Percentiles rank a stretch among this genome's conserved stretches.
These are phyloP conservation scores for Regulus satrapa DNA, from an alignment of 2,113 vertebrate genomes.

Conservation along the genomic window DNA sequence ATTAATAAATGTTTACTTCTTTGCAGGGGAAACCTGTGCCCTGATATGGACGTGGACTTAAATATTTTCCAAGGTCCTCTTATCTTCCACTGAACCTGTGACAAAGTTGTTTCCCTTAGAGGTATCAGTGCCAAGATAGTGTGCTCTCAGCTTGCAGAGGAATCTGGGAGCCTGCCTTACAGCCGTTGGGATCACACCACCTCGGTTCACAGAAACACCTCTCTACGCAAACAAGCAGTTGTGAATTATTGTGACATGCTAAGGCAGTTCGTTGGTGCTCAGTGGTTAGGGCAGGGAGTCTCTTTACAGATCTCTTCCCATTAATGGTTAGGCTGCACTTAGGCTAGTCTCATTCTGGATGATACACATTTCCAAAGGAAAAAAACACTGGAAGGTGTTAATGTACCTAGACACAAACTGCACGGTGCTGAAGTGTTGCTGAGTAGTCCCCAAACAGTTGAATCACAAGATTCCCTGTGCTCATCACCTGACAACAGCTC, in stretches of 20 bases:
- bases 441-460: not conserved
- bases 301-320: not conserved
- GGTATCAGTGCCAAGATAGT: not conserved
- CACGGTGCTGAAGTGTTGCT: not conserved
- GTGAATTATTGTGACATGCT: not conserved
- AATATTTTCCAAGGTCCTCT: not conserved
- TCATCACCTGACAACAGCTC: rapidly evolving
- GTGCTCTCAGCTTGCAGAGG: not conserved
- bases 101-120: not conserved
- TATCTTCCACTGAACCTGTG: not conserved
- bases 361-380: not conserved
- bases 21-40: slow-evolving; percentile 49
- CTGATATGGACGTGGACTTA: slow-evolving; percentile 35
- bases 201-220: rapidly evolving
- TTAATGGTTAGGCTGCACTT: not conserved
- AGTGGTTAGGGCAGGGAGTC: not conserved
- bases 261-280: not conserved
- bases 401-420: not conserved
- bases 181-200: not conserved
- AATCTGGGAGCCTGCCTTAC: not conserved
- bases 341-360: not conserved
- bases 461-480: not conserved
- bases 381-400: not conserved
- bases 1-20: slow-evolving; percentile 61
- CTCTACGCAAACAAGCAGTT: not conserved